Percentiles rank a stretch among this genome's conserved stretches.
Conservation (phyloP, 2,113 vertebrate species). For the Chaenocephalus aceratus region DNA sequence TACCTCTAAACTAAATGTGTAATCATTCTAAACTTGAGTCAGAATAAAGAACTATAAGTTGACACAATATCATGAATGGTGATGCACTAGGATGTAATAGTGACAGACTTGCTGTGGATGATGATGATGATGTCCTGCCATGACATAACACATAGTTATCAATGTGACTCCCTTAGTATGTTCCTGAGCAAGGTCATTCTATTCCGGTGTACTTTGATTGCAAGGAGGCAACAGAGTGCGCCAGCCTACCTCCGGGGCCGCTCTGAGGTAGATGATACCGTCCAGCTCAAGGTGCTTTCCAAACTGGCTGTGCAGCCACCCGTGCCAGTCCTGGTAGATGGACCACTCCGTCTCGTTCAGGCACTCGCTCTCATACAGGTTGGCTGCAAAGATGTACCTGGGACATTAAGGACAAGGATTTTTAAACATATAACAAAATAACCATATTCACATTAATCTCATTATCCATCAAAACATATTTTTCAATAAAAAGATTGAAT, state of each 20-base stretch:
- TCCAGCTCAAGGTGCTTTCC: conserved; percentile 89
- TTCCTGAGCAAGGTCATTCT: not conserved
- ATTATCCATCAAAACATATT: not conserved
- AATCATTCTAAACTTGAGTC: too few species aligned
- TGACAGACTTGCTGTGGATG: too few species aligned
- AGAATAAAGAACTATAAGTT: too few species aligned
- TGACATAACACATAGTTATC: too few species aligned
- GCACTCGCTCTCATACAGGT: conserved; percentile 93
- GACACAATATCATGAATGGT: too few species aligned
- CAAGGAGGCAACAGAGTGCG: fast-evolving
- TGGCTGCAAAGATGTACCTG: conserved; percentile 96
- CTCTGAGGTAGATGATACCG: conserved; percentile 95
- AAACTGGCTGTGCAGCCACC: conserved; percentile 93
- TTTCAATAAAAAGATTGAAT: not conserved
- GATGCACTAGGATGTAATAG: too few species aligned
- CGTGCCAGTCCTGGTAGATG: conserved; percentile 96
- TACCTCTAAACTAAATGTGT: too few species aligned
- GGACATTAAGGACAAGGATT: too few species aligned
- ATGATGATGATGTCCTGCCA: too few species aligned
- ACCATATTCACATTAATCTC: not conserved
- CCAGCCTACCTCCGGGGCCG: conserved; percentile 88
- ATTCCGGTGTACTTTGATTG: not conserved
- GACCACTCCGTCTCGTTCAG: conserved; percentile 95
- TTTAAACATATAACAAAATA: not conserved
- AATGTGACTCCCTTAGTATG: too few species aligned